Conservation (phyloP, 2,113 vertebrate genomes). For the Austrofundulus limnaeus region DNA sequence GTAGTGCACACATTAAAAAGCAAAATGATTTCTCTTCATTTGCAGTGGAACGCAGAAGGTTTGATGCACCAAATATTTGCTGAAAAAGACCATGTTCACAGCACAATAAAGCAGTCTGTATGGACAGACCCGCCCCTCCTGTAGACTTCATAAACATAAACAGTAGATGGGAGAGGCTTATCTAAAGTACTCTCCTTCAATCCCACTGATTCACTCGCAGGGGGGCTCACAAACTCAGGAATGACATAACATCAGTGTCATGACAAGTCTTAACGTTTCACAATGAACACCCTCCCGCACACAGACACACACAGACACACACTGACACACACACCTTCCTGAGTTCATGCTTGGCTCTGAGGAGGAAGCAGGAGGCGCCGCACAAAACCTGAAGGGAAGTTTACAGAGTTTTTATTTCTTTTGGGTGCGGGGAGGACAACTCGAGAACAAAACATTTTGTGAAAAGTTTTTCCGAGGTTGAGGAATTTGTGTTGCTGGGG, state of each 20-base stretch:
- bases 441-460: constrained; percentile 47
- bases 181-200: constrained; percentile 70
- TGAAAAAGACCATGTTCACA: not conserved
- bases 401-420: constrained; percentile 37
- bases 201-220: constrained; percentile 44
- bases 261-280: constrained; percentile 67
- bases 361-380: constrained; percentile 67
- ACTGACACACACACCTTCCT: constrained; percentile 71
- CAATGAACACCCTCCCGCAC: constrained; percentile 66
- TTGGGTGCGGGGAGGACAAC: constrained; percentile 7
- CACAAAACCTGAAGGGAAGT: constrained; percentile 58
- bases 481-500: constrained; percentile 22
- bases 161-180: constrained; percentile 50
- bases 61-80: too few species aligned
- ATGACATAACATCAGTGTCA: constrained; percentile 60
- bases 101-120: not conserved
- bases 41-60: constrained; percentile 17
- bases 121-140: not conserved
- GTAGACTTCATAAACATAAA: constrained; percentile 30
- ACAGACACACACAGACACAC: too few species aligned
- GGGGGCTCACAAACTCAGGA: constrained; percentile 42
- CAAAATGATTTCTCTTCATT: too few species aligned
- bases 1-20: too few species aligned
- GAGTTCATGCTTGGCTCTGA: constrained; percentile 66
- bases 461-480: constrained; percentile 15